Percentiles rank a stretch among this genome's conserved stretches.
Conservation (phyloP, 2,113 vertebrate genomes). For the Apaloderma vittatum region DNA sequence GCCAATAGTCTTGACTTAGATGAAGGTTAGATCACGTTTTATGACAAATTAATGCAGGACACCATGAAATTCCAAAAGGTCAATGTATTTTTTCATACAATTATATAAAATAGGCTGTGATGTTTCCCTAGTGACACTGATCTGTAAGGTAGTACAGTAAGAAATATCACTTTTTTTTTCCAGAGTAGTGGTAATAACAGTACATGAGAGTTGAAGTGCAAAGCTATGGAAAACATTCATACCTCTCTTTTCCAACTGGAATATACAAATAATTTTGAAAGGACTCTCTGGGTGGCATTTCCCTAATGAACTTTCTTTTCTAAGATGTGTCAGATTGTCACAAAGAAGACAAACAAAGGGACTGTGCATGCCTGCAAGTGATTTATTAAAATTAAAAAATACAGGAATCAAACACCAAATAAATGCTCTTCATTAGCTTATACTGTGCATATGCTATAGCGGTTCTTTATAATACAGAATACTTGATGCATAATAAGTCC, state of each 20-base stretch:
- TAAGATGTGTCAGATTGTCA: slow-evolving; percentile 44
- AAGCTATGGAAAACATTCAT: slow-evolving; percentile 53
- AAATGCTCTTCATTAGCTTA: slow-evolving; percentile 3
- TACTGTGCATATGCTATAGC: background rate
- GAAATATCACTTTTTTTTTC: slow-evolving; percentile 45
- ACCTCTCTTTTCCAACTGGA: slow-evolving; percentile 41
- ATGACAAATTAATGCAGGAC: no score
- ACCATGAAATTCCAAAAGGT: no score
- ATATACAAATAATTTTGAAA: slow-evolving; percentile 58
- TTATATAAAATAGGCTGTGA: slow-evolving; percentile 51
- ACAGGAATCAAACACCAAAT: background rate
- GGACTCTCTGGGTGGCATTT: slow-evolving; percentile 61
- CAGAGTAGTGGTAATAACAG: slow-evolving; percentile 52
- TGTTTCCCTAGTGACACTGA: slow-evolving; percentile 72
- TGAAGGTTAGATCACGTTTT: no score
- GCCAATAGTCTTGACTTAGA: no score
- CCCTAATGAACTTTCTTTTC: slow-evolving; percentile 66
- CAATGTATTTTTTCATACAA: no score
- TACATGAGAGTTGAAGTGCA: slow-evolving; percentile 55
- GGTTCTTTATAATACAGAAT: background rate
- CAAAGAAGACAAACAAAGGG: slow-evolving; percentile 28
- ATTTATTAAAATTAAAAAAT: slow-evolving; percentile 47
- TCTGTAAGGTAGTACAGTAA: slow-evolving; percentile 65
- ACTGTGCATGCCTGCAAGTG: background rate
- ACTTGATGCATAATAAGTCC: background rate